Evolutionary conservation across 2,888 invertebrate species (phyloP), one percentile per base, ranked within the genome.

Genomic region (Antheraea assamensis): DNA sequence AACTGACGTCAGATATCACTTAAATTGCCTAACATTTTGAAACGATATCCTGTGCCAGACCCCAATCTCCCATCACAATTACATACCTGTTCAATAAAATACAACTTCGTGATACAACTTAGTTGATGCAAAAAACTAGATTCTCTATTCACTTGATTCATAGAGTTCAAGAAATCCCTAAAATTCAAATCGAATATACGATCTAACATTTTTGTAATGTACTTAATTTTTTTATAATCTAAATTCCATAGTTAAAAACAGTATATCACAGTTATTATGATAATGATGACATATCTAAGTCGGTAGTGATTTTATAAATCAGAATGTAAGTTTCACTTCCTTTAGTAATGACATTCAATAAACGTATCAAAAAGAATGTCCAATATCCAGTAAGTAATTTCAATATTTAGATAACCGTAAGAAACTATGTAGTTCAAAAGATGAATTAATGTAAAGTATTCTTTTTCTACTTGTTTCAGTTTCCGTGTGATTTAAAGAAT

Each of bases 121-220:
- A 73, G 49, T 47, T 31, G 58, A 21, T 73, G 74, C 52, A 75
- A 77, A 78, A 75, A 75, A 76, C 78, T 78, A 75, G n/a, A 58
- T n/a, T 58, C 8, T 79, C 72, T 76, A 76, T 76, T 79, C 81
- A 87, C 81, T 87, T 83, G 87, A 88, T 86, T 88, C 87, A 86
- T 85, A 88, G 85, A 88, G 87, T 87, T 84, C 85, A 83, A 90
- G 90, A 89, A 92, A 90, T 92, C 92, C 92, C 89, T 89, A 92
- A 91, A 92, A 92, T 92, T 90, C 90, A 91, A 90, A 91, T 92
- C 90, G 91, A 91, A 92, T 35, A 3, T 35, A 35, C 35, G 42
- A 42, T 42, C 42, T 42, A 42, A 3, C 42, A 42, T n/a, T n/a
- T n/a, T n/a, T n/a, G n/a, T n/a, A n/a, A n/a, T n/a, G n/a, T n/a